Evolutionary conservation across 2,888 invertebrate species (phyloP), one percentile per base, ranked within the genome.

Genomic region (Plemyria rubiginata): DNA sequence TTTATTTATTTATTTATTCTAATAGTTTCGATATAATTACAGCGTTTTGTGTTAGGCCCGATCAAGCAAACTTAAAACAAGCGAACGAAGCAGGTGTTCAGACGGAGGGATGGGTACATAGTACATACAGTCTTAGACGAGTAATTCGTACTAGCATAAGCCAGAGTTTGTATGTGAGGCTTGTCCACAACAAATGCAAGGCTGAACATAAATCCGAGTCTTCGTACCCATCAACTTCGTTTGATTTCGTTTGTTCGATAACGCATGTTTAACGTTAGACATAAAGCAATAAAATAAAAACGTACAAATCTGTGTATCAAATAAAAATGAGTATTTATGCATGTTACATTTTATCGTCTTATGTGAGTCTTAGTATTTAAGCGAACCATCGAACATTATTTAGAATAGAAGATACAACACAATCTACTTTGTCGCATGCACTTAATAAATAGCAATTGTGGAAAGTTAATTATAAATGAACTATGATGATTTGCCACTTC

Each of bases 241-340:
- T 11, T 38, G 36, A 1, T 38, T 32, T 38, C 11, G 36, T 38
- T 38, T 8, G 36, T 38, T 38, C 11, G 36, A 38, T 38, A 7
- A 38, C 11, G 8, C 36, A 9, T 38, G 8, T 38, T 11, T 38
- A 38, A 38, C 1, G 32, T 22, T 22, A 22, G 8, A 32, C 32
- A 38, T 11, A 38, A 11, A 11, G 36, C 36, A 38, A 38, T 38
- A 38, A 38, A 11, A 38, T 32, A 11, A 38, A 22, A 51, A 51
- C 48, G 53, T 59, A 59, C 53, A 59, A 59, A 59, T 53, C 46
- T 41, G 15, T 46, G 38, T 53, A 15, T 40, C 29, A 49, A 16
- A 49, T 8, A 13, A 11, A 38, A 38, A 38, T 49, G 54, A 54
- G 43, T 54, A 43, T 54, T 54, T 51, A 45, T 41, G 41, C 41